Conservation (phyloP, 2,113 vertebrate genomes). For the Sprattus sprattus region DNA sequence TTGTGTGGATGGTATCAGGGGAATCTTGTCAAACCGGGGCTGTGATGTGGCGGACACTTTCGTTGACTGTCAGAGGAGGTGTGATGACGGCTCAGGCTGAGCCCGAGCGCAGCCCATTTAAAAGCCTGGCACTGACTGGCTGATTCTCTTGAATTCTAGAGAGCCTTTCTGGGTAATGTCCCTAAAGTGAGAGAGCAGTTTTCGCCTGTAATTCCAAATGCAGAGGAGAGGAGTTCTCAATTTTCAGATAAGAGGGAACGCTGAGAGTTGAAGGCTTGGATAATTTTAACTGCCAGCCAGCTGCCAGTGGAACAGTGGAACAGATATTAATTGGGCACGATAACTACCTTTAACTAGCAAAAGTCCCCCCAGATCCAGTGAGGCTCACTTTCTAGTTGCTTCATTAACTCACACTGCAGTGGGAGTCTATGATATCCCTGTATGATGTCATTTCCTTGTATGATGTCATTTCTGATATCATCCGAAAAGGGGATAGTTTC, state of each 20-base stretch:
- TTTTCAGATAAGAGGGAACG: not conserved
- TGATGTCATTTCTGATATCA: constrained; percentile 1
- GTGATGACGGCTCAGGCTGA: constrained; percentile 4
- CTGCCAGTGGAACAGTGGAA: not conserved
- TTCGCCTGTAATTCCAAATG: not conserved
- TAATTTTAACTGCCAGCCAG: not conserved
- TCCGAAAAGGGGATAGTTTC: not conserved
- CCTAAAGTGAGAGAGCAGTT: not conserved
- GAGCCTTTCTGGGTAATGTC: constrained; percentile 9
- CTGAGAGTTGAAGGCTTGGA: not conserved
- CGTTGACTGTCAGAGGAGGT: not conserved
- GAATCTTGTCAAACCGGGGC: constrained; percentile 44
- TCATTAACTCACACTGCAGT: not conserved
- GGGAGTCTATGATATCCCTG: not conserved
- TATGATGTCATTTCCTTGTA: not conserved
- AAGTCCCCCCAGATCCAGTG: not conserved
- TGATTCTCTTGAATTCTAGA: not conserved
- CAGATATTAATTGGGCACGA: not conserved
- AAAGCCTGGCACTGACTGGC: not conserved
- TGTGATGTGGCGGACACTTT: not conserved
- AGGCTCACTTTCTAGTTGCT: not conserved
- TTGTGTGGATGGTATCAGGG: constrained; percentile 41
- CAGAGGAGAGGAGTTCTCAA: not conserved
- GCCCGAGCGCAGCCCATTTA: constrained; percentile 20
- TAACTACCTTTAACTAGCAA: not conserved